Evolutionary conservation across 2,888 invertebrate species (phyloP).

Genomic region (Drosophila nr. medialis): DNA sequence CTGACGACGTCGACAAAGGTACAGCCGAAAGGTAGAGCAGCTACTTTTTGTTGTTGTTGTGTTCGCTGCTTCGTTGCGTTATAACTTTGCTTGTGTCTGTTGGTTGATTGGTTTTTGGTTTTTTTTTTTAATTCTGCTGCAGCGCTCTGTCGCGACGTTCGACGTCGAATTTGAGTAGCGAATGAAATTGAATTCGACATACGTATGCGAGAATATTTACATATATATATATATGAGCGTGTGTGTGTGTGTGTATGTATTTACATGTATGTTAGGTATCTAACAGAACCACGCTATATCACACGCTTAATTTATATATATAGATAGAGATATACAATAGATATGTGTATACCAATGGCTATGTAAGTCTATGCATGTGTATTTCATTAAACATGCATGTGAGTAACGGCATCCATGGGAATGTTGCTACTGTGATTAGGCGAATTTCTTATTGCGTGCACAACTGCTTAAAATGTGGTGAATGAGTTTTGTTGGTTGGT

Average conservation of each 20-base stretch:
- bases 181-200: slow-evolving; percentile 54
- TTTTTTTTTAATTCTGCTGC: slow-evolving; percentile 35
- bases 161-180: slow-evolving; percentile 35
- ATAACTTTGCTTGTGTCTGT: slow-evolving; percentile 42
- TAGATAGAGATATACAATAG: slow-evolving; percentile 23
- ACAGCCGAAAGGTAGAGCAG: slow-evolving; percentile 58
- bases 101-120: slow-evolving; percentile 14
- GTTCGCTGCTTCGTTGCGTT: slow-evolving; percentile 46
- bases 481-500: slow-evolving; percentile 50
- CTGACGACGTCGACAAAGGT: slow-evolving; percentile 49
- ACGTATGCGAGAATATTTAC: slow-evolving; percentile 22
- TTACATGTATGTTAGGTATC: slow-evolving; percentile 31
- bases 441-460: slow-evolving; percentile 59
- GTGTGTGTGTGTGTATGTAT: neutral
- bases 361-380: slow-evolving; percentile 17
- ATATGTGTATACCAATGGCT: neutral
- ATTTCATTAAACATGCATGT: slow-evolving; percentile 34
- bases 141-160: slow-evolving; percentile 28
- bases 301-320: slow-evolving; percentile 23
- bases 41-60: slow-evolving; percentile 35
- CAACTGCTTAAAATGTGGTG: slow-evolving; percentile 48
- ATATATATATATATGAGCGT: neutral
- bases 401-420: slow-evolving; percentile 28
- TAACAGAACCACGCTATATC: slow-evolving; percentile 38
- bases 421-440: slow-evolving; percentile 22